These are phyloP conservation scores for Rhagonycha fulva DNA, from an alignment of 2,888 invertebrate genomes.

Conservation along the genomic window DNA sequence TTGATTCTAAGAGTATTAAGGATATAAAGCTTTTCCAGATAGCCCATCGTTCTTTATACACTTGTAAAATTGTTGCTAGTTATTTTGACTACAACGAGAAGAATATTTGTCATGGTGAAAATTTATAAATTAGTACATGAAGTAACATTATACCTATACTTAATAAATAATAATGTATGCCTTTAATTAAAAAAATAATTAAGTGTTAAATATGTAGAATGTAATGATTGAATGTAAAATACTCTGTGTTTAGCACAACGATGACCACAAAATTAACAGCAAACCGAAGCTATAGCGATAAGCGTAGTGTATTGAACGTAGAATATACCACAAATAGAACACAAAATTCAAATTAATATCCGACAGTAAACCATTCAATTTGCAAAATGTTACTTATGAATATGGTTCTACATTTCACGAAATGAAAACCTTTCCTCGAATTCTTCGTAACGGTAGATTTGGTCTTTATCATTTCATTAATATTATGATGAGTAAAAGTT, in stretches of 20 bases:
- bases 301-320: neutral
- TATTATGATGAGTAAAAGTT: neutral
- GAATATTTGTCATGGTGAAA: neutral
- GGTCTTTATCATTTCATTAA: neutral
- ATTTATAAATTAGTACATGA: too few relatives aligned
- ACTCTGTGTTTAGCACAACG: neutral
- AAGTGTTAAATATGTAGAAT: neutral
- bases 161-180: neutral
- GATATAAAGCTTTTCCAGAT: neutral
- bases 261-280: conserved; percentile 1
- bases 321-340: conserved; percentile 14
- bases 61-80: neutral
- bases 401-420: neutral
- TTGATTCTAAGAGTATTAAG: neutral
- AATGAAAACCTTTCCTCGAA: neutral
- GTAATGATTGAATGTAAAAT: neutral
- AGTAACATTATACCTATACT: too few relatives aligned
- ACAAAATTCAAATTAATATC: conserved; percentile 17
- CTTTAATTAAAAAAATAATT: neutral
- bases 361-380: conserved; percentile 18
- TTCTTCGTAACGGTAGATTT: neutral
- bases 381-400: conserved; percentile 11
- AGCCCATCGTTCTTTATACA: neutral
- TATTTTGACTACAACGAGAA: neutral
- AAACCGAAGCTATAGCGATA: conserved; percentile 1